Evolutionary conservation across 2,888 invertebrate genomes (phyloP).

Genomic region (Platycheirus albimanus): DNA sequence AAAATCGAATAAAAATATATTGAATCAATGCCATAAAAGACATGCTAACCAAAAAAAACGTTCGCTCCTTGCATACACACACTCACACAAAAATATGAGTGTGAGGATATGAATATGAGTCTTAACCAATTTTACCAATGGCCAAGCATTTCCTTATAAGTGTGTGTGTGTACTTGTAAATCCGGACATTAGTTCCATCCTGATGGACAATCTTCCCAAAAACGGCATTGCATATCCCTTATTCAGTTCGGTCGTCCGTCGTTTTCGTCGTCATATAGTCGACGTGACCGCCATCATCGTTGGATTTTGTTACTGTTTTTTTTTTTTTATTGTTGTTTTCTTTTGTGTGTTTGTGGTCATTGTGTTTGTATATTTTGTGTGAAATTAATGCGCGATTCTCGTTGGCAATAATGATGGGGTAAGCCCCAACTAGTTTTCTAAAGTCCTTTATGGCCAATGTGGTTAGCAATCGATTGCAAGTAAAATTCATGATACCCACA

Average conservation of each 20-base stretch:
- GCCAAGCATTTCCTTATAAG: background rate
- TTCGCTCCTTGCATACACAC: background rate
- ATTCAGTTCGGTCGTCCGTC: background rate
- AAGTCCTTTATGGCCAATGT: slow-evolving; percentile 63
- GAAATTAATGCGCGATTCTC: slow-evolving; percentile 43
- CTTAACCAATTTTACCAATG: slow-evolving; percentile 18
- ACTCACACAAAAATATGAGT: too few species aligned
- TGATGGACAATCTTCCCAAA: slow-evolving; percentile 54
- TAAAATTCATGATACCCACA: slow-evolving; percentile 39
- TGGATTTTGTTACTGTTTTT: too few species aligned
- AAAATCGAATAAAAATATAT: slow-evolving; percentile 66
- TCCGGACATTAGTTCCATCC: slow-evolving; percentile 61
- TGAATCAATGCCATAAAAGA: slow-evolving; percentile 54
- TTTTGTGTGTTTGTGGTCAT: background rate
- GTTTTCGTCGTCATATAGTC: background rate
- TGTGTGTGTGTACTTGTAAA: slow-evolving; percentile 49
- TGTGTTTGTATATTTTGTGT: slow-evolving; percentile 13
- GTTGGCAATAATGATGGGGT: slow-evolving; percentile 50
- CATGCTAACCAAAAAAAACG: slow-evolving; percentile 22
- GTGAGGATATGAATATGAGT: background rate
- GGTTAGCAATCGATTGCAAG: slow-evolving; percentile 55
- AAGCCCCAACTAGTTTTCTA: slow-evolving; percentile 29
- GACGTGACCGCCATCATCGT: too few species aligned
- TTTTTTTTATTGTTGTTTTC: background rate
- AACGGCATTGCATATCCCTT: slow-evolving; percentile 24